Evolutionary conservation across 2,888 invertebrate genomes (phyloP).

Genomic region (Drosophila testacea): DNA sequence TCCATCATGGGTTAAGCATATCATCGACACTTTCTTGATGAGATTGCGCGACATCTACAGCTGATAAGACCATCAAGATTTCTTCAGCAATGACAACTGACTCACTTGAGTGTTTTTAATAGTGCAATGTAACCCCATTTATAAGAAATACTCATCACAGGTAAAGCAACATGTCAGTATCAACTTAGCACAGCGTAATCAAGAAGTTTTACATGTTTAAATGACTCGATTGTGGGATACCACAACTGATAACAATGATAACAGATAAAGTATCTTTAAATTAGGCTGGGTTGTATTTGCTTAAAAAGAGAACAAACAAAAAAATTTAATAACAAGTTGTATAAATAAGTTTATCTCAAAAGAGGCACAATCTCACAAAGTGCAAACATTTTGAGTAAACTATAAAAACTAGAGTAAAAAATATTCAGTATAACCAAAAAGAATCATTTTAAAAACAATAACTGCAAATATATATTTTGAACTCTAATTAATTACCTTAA

Average conservation of each 20-base stretch:
- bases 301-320: background rate
- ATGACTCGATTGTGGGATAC: background rate
- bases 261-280: slow-evolving; percentile 7
- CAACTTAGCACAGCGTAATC: background rate
- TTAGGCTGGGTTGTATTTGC: background rate
- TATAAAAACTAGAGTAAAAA: background rate
- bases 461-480: no score
- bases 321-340: background rate
- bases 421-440: no score
- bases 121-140: slow-evolving; percentile 9
- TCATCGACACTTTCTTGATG: slow-evolving; percentile 24
- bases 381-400: no score
- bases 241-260: slow-evolving; percentile 6
- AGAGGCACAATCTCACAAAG: no score
- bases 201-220: slow-evolving; percentile 1
- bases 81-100: slow-evolving; percentile 16
- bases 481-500: no score
- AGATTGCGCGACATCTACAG: slow-evolving; percentile 35
- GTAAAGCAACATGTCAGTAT: background rate
- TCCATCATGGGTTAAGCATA: slow-evolving; percentile 13
- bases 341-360: no score
- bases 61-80: slow-evolving; percentile 32
- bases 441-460: no score
- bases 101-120: slow-evolving; percentile 14
- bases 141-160: background rate